Evolutionary conservation across 2,113 vertebrate genomes (phyloP), one percentile per base, ranked within the genome.

Genomic region (Bufo bufo): DNA sequence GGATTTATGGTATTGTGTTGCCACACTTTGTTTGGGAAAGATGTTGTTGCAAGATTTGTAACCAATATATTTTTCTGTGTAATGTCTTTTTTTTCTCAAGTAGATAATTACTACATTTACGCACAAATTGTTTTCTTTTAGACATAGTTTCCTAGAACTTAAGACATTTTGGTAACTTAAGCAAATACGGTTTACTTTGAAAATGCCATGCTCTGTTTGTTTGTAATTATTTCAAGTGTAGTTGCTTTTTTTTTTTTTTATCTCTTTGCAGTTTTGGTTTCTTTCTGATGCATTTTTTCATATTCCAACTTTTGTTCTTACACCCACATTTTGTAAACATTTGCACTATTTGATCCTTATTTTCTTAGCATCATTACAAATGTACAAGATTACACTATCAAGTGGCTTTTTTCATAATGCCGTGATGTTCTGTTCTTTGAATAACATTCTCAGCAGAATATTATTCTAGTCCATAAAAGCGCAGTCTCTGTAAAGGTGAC

Each of bases 141-240:
- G 75, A 33, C 75, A 54, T 50, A 43, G 56, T 87, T 80, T 87
- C 79, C 78, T 47, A 75, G 79, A 71, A 61, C 33, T 58, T 50
- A 9, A 66, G 63, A 82, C 65, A 75, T 74, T 82, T 82, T 82
- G 79, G 78, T 82, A 74, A 82, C 79, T 45, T 63, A 82, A 87
- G 65, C 23, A 87, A 75, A 87, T 47, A 77, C 14, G 0, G 43
- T 43, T 45, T 54, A 33, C 78, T 82, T 87, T 87, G 86, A 87
- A 87, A 63, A 59, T 87, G 17, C 47, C 56, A 16, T 80, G 75
- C 12, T 54, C 54, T 63, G 49, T 71, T 66, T 63, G 49, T 71
- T 80, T 19, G n/a, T 20, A 56, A 80, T 50, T 43, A 56, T 66
- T 61, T 85, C 4, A 33, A 33, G 20, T 78, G 10, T 13, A n/a